Evolutionary conservation across 1,140 invertebrate species (phyloP), one percentile per base, ranked within the genome.

Genomic region (Oryzaephilus surinamensis): DNA sequence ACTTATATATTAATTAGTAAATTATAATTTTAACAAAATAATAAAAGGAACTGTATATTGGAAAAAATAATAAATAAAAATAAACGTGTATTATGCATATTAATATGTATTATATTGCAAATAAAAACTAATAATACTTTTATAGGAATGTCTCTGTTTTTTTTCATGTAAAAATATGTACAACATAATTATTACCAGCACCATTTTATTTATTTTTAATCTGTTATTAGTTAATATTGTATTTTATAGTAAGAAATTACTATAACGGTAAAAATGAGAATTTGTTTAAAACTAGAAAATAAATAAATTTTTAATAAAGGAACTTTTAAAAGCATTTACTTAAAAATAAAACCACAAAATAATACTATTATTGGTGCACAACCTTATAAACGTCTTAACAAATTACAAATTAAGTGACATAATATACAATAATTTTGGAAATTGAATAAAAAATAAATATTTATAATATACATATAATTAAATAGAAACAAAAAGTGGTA

Each of bases 151-250:
- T 59, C 55, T 54, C 40, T 52, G 43, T 46, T 44, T 47, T 43
- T 38, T 30, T 31, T 13, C 38, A 7, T 43, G 30, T 36, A 26
- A 10, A 35, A 11, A 49, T 54, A 59, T 52, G 26, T 57, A 58
- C 48, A 59, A 57, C 50, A 54, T 57, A 59, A 57, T 23, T 41
- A 39, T 38, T 44, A 56, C 56, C 56, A 58, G 56, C 56, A 58
- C 56, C 56, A 56, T 54, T 45, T 48, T 40, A 23, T 24, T 38
- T 27, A 11, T n/a, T 27, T 33, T 38, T 38, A 38, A 20, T 44
- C 26, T 44, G 38, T 18, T 41, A 41, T 41, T 41, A 21, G 32
- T 24, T 28, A 35, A 35, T 36, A 17, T 24, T n/a, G 11, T n/a
- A 24, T n/a, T 24, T 24, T 24, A 24, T n/a, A 24, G 8, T n/a